Percentiles rank a stretch among this genome's conserved stretches.
Conservation (phyloP, 2,888 invertebrate genomes). For the Apotomis capreana region DNA sequence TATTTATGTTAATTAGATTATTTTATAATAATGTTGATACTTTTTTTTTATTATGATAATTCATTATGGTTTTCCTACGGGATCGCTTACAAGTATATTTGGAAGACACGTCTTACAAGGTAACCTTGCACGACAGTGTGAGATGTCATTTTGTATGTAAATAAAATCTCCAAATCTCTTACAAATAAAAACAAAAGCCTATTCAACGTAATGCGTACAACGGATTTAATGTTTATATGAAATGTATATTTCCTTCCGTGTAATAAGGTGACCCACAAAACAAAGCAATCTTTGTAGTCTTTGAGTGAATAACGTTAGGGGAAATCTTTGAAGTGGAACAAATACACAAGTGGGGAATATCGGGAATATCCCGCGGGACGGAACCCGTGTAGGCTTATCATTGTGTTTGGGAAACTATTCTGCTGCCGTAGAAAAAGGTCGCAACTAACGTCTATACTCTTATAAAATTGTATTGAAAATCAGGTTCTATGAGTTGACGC, state of each 20-base stretch:
- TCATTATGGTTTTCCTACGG: too few relatives aligned
- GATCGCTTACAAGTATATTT: too few relatives aligned
- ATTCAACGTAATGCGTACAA: constrained; percentile 5
- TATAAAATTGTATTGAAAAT: too few relatives aligned
- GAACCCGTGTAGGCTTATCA: constrained; percentile 22
- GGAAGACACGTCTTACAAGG: too few relatives aligned
- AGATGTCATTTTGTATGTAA: too few relatives aligned
- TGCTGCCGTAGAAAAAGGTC: background rate
- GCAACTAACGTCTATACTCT: too few relatives aligned
- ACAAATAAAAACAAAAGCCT: constrained; percentile 17
- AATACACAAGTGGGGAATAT: constrained; percentile 26
- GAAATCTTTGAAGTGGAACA: constrained; percentile 32
- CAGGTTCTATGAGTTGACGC: too few relatives aligned
- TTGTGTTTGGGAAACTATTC: constrained; percentile 22
- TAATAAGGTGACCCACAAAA: constrained; percentile 29
- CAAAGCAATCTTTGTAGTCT: constrained; percentile 29
- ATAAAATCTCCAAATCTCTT: background rate
- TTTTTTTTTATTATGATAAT: too few relatives aligned
- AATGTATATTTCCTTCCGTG: constrained; percentile 11
- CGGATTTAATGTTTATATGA: constrained; percentile 16
- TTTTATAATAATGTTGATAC: too few relatives aligned
- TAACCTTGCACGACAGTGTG: too few relatives aligned
- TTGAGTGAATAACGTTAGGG: constrained; percentile 34
- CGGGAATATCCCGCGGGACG: constrained; percentile 18
- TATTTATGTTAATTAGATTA: too few relatives aligned